Percentiles rank a stretch among this genome's conserved stretches.
phyloP scores from a whole-genome alignment of 2,888 invertebrate species.

The Drosophila mercatorum region DNA sequence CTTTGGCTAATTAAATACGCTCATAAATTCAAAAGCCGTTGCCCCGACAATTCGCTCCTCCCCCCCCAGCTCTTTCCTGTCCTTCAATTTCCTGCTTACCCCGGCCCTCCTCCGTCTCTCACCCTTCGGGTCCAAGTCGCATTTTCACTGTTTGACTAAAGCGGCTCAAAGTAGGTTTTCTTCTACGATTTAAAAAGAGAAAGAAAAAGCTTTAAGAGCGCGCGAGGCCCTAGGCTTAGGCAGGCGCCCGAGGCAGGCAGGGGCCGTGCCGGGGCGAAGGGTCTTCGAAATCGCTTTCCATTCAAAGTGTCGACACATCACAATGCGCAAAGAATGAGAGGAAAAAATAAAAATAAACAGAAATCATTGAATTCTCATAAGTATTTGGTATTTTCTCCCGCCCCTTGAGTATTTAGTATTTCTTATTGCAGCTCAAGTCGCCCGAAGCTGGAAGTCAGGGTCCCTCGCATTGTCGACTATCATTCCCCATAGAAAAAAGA shows the following conservation, averaged over 20 bases:
- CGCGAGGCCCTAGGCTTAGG: not conserved
- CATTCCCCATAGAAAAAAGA: no score
- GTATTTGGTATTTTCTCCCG: constrained; percentile 24
- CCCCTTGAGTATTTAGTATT: constrained; percentile 25
- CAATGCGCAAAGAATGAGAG: constrained; percentile 22
- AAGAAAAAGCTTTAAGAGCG: not conserved
- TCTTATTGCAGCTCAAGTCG: constrained; percentile 54
- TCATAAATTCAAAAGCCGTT: constrained; percentile 74
- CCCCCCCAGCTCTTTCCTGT: not conserved
- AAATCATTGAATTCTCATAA: constrained; percentile 28
- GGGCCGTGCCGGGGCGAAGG: not conserved
- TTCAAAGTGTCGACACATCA: constrained; percentile 41
- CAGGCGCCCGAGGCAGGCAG: not conserved
- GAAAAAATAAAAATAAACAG: no score
- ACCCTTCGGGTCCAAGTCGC: constrained; percentile 30
- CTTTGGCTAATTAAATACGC: constrained; percentile 74
- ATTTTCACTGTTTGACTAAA: constrained; percentile 43
- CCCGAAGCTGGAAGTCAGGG: constrained; percentile 14
- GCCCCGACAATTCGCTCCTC: constrained; percentile 1
- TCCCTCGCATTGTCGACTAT: constrained; percentile 2
- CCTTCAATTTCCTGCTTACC: constrained; percentile 7
- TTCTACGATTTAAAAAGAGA: not conserved
- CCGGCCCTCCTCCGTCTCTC: not conserved
- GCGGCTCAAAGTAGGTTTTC: constrained; percentile 36
- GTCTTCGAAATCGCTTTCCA: constrained; percentile 27